Conservation (phyloP, 2,113 vertebrate genomes). For the Epinephelus moara region DNA sequence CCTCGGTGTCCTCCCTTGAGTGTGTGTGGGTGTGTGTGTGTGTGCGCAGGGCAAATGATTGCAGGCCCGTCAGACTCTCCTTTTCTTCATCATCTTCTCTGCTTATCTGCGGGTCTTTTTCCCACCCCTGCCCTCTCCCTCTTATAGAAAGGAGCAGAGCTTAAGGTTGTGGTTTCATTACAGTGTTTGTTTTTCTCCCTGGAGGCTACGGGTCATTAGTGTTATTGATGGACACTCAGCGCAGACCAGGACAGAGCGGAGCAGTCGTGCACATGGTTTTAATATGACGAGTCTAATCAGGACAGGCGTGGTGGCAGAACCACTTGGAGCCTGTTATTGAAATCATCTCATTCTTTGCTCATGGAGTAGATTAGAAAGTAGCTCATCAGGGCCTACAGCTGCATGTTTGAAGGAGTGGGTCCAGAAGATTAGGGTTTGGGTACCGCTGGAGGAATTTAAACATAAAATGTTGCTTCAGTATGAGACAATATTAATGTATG, state of each 20-base stretch:
- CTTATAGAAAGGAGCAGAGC: slow-evolving; percentile 40
- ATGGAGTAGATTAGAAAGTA: slow-evolving; percentile 53
- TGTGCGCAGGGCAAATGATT: slow-evolving; percentile 3
- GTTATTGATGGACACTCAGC: slow-evolving; percentile 81
- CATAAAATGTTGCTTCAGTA: slow-evolving; percentile 5
- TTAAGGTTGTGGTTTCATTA: slow-evolving; percentile 68
- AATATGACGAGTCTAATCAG: slow-evolving; percentile 77
- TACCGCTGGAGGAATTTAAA: slow-evolving; percentile 7
- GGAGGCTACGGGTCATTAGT: slow-evolving; percentile 76
- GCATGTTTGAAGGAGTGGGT: background rate
- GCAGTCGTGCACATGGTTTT: slow-evolving; percentile 75
- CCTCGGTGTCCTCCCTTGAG: background rate
- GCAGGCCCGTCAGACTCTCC: slow-evolving; percentile 21
- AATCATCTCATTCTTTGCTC: slow-evolving; percentile 55
- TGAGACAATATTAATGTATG: background rate
- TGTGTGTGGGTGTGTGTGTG: slow-evolving; percentile 1
- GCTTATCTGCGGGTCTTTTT: slow-evolving; percentile 18
- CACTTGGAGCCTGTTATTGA: slow-evolving; percentile 43
- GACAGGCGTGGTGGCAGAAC: slow-evolving; percentile 64
- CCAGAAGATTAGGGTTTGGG: background rate
- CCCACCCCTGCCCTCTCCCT: slow-evolving; percentile 16
- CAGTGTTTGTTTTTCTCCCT: slow-evolving; percentile 73
- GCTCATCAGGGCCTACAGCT: slow-evolving; percentile 24
- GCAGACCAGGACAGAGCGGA: slow-evolving; percentile 41
- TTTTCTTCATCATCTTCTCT: slow-evolving; percentile 9